phyloP scores from a whole-genome alignment of 1,140 invertebrate species.

The Calliphora vicina region DNA sequence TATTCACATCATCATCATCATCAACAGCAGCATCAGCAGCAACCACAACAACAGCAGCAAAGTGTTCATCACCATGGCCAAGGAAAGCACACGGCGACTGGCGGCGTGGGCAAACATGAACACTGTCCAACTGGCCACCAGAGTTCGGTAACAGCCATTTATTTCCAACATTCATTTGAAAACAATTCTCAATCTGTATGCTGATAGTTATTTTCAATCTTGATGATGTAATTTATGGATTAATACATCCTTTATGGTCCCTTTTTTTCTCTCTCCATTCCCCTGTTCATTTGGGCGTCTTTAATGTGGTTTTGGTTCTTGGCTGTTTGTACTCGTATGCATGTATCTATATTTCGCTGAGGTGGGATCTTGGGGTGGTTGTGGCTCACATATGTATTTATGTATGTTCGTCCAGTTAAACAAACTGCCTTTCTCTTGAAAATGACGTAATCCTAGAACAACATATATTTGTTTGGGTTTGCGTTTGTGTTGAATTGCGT shows the following conservation, averaged over 20 bases:
- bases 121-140: slow-evolving; percentile 60
- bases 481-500: too few relatives aligned
- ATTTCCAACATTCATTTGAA: too few relatives aligned
- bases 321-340: too few relatives aligned
- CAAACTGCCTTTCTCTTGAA: background rate
- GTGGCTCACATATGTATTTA: too few relatives aligned
- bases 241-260: background rate
- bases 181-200: too few relatives aligned
- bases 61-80: slow-evolving; percentile 20
- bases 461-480: background rate
- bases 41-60: slow-evolving; percentile 33
- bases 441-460: background rate
- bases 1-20: slow-evolving; percentile 41
- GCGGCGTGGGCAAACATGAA: slow-evolving; percentile 49
- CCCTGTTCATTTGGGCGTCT: background rate
- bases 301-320: too few relatives aligned
- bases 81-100: slow-evolving; percentile 41
- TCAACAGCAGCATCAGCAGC: slow-evolving; percentile 41
- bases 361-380: background rate
- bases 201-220: background rate
- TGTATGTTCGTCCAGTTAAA: background rate
- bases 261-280: background rate
- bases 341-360: background rate
- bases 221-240: slow-evolving; percentile 8
- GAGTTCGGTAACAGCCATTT: slow-evolving; percentile 49